These are phyloP conservation scores for Gallinago jamesoni DNA, from an alignment of 2,113 vertebrate species.

Conservation along the genomic window DNA sequence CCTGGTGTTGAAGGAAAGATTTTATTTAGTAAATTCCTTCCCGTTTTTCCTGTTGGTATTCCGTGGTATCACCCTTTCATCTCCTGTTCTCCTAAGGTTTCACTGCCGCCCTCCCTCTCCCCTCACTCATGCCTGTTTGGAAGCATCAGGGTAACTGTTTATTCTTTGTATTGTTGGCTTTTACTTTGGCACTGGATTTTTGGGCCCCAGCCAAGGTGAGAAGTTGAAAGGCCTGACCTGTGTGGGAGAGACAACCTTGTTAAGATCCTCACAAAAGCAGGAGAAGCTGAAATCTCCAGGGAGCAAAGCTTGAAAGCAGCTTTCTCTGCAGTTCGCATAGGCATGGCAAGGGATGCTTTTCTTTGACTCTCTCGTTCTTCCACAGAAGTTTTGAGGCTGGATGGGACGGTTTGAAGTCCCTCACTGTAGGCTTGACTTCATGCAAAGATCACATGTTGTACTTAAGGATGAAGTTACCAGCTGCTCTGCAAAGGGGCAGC, in stretches of 20 bases:
- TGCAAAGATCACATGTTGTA: rapidly evolving
- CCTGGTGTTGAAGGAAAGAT: not conserved
- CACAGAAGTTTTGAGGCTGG: not conserved
- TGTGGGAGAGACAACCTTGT: not conserved
- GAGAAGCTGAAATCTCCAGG: not conserved
- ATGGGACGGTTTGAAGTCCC: not conserved
- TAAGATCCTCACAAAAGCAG: not conserved
- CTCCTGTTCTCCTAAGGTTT: not conserved
- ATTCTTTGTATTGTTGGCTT: not conserved
- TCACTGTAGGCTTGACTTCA: not conserved
- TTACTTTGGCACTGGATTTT: not conserved
- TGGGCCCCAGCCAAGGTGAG: not conserved
- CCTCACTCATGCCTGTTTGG: not conserved
- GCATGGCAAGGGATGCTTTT: not conserved
- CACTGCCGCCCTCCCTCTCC: not conserved
- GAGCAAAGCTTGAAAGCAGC: not conserved
- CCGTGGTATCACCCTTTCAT: not conserved
- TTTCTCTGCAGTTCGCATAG: not conserved
- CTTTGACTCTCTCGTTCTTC: not conserved
- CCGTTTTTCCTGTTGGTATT: not conserved
- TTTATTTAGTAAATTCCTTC: not conserved
- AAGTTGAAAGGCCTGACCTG: not conserved
- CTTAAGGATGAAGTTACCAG: not conserved
- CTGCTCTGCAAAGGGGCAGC: not conserved
- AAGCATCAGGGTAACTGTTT: not conserved